These are phyloP conservation scores for Caloenas nicobarica DNA, from an alignment of 2,113 vertebrate species.

Conservation along the genomic window DNA sequence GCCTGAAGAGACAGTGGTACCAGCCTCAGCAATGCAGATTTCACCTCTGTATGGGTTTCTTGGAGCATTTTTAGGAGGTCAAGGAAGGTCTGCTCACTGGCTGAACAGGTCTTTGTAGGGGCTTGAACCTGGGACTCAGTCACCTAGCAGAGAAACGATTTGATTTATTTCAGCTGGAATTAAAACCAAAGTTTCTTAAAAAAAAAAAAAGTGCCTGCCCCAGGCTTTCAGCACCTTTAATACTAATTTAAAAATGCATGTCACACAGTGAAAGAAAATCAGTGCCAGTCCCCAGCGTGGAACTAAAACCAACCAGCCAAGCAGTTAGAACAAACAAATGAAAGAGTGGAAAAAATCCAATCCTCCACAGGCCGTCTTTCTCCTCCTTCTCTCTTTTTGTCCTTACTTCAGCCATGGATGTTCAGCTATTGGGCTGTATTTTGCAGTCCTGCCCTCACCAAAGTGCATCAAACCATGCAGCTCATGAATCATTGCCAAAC, in stretches of 20 bases:
- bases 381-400: neutral
- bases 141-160: neutral
- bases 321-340: neutral
- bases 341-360: neutral
- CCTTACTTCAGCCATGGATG: neutral
- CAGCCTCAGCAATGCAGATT: neutral
- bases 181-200: neutral
- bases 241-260: neutral
- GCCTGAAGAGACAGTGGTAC: neutral
- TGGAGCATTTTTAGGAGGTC: neutral
- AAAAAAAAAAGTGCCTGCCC: neutral
- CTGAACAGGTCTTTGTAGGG: neutral
- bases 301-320: constrained; percentile 26
- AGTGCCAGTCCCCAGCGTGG: neutral
- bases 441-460: neutral
- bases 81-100: neutral
- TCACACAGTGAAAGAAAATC: constrained; percentile 15
- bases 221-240: constrained; percentile 17
- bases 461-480: neutral
- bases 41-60: neutral
- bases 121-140: neutral
- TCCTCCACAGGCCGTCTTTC: neutral
- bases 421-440: neutral
- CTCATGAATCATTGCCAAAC: neutral
- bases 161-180: neutral